Evolutionary conservation across 1,140 invertebrate species (phyloP).

Genomic region (Myzus persicae): DNA sequence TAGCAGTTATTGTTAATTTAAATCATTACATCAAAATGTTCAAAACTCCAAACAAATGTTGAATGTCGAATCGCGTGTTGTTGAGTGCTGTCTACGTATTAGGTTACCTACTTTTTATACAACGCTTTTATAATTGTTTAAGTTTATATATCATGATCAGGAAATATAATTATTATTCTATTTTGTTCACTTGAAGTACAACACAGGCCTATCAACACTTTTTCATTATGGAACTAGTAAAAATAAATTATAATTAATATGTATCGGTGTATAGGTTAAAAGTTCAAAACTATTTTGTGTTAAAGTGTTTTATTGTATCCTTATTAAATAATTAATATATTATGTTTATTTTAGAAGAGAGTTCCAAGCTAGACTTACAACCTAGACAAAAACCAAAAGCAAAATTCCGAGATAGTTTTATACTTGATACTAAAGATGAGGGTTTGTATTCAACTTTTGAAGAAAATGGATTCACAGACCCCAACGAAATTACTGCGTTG

Average conservation of each 20-base stretch:
- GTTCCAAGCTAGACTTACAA: slow-evolving; percentile 48
- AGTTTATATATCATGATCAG: too few relatives aligned
- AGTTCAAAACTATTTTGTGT: neutral
- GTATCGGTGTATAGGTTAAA: neutral
- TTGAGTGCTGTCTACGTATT: neutral
- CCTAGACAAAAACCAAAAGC: slow-evolving; percentile 63
- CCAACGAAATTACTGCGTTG: neutral
- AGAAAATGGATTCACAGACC: slow-evolving; percentile 40
- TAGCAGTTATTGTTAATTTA: neutral
- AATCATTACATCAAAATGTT: neutral
- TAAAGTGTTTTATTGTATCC: neutral
- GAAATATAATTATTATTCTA: too few relatives aligned
- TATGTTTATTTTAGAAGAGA: slow-evolving; percentile 56
- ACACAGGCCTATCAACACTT: neutral
- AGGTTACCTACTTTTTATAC: too few relatives aligned
- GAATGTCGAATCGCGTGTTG: neutral
- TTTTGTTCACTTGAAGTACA: too few relatives aligned
- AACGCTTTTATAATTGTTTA: too few relatives aligned
- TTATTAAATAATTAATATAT: neutral
- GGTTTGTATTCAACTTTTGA: slow-evolving; percentile 46
- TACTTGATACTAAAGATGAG: slow-evolving; percentile 60
- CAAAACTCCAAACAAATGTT: neutral
- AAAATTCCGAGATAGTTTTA: slow-evolving; percentile 63
- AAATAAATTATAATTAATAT: neutral
- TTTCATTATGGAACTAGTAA: neutral